Evolutionary conservation across 2,888 invertebrate genomes (phyloP).

Genomic region (Melikaiella ostensackeni): DNA sequence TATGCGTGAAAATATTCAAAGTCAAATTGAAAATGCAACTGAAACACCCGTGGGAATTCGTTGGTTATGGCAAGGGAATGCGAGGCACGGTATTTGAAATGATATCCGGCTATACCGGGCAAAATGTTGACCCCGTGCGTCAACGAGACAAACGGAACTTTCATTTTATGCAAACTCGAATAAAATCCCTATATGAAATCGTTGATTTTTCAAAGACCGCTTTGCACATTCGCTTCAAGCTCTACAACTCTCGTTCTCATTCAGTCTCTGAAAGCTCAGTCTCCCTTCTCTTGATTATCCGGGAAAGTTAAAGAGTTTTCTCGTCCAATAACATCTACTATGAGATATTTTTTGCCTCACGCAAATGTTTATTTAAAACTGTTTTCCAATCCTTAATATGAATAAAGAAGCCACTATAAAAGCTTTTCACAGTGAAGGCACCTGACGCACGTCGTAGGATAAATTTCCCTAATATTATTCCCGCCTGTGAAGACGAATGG

Average conservation of each 20-base stretch:
- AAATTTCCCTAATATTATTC: slow-evolving; percentile 66
- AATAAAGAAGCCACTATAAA: slow-evolving; percentile 14
- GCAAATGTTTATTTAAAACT: not conserved
- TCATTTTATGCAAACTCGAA: slow-evolving; percentile 65
- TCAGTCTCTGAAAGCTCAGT: not conserved
- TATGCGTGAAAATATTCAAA: slow-evolving; percentile 49
- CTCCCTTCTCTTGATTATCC: not conserved
- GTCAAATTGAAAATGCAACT: slow-evolving; percentile 55
- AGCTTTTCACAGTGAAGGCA: slow-evolving; percentile 29
- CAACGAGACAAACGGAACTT: slow-evolving; percentile 48
- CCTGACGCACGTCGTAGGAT: slow-evolving; percentile 46
- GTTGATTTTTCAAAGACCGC: slow-evolving; percentile 63
- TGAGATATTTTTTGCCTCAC: not conserved
- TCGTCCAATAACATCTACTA: not conserved
- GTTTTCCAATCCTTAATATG: not conserved
- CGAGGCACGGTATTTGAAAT: slow-evolving; percentile 41
- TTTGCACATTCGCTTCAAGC: slow-evolving; percentile 51
- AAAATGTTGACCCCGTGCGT: slow-evolving; percentile 54
- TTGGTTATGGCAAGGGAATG: slow-evolving; percentile 12
- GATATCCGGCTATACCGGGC: slow-evolving; percentile 43
- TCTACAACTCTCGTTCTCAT: slow-evolving; percentile 6
- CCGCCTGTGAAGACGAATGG: slow-evolving; percentile 64
- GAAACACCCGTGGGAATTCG: slow-evolving; percentile 42
- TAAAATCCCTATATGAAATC: slow-evolving; percentile 62
- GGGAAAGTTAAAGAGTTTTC: not conserved